Conservation (phyloP, 2,113 vertebrate genomes). For the Peromyscus maniculatus region DNA sequence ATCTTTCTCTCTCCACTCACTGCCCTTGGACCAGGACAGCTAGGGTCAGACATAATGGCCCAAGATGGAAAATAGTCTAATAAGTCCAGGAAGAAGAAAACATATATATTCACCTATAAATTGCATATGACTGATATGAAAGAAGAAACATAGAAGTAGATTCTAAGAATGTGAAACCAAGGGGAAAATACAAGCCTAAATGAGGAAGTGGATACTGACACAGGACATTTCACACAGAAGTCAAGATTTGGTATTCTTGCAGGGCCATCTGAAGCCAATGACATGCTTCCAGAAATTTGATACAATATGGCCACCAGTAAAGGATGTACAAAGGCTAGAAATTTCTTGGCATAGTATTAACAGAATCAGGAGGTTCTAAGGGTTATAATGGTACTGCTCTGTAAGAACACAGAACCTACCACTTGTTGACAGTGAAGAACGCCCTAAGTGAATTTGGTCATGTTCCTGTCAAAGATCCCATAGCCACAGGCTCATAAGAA, state of each 20-base stretch:
- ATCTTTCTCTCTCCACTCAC: not conserved
- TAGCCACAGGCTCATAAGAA: not conserved
- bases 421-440: not conserved
- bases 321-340: constrained; percentile 1
- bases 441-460: not conserved
- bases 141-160: constrained; percentile 6
- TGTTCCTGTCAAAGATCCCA: not conserved
- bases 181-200: not conserved
- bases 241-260: constrained; percentile 11
- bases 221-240: not conserved
- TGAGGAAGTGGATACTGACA: not conserved
- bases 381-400: constrained; percentile 13
- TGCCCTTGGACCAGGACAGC: not conserved
- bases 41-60: constrained; percentile 32
- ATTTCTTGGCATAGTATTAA: not conserved
- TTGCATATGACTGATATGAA: not conserved
- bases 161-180: not conserved
- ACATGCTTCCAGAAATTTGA: constrained; percentile 8
- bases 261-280: not conserved
- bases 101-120: constrained; percentile 6
- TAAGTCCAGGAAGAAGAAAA: not conserved
- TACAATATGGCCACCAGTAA: not conserved
- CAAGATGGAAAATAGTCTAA: not conserved
- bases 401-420: not conserved
- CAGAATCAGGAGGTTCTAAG: not conserved